These are phyloP conservation scores for Squalus acanthias DNA, from an alignment of 2,797 vertebrate species.

Conservation along the genomic window DNA sequence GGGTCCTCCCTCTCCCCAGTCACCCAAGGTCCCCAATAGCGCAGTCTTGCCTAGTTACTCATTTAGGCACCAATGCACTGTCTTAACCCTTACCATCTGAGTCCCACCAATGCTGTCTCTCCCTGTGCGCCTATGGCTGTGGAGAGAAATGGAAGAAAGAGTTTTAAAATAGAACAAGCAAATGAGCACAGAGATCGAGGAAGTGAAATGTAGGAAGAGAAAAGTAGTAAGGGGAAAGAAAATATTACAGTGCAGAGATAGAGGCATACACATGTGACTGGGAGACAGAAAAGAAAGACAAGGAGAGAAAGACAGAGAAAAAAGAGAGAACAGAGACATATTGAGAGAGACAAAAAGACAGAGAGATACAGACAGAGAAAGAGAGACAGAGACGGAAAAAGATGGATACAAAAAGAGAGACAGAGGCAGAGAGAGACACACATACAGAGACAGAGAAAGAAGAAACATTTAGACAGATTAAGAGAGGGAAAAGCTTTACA, in stretches of 20 bases:
- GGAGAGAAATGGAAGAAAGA: not conserved
- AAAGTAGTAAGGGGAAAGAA: not conserved
- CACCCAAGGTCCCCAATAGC: not conserved
- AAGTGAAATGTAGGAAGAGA: not conserved
- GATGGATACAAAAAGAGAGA: no score
- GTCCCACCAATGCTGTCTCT: not conserved
- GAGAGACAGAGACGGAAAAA: not conserved
- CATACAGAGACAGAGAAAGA: not conserved
- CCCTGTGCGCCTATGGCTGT: not conserved
- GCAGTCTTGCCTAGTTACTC: not conserved
- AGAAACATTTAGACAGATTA: not conserved
- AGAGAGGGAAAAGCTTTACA: not conserved
- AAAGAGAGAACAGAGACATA: not conserved
- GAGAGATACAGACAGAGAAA: not conserved
- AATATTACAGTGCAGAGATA: not conserved
- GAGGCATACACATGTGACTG: not conserved
- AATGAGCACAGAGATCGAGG: not conserved
- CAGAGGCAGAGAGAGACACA: no score
- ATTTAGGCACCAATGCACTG: not conserved
- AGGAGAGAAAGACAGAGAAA: not conserved
- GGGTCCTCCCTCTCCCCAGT: not conserved
- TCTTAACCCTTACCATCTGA: not conserved
- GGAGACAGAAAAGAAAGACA: not conserved
- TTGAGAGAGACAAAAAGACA: not conserved
- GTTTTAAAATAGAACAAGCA: not conserved